Base-by-base conservation (phyloP, 92 coral and sea anemone genomes). In the Zoanthus sansibaricus region DNA sequence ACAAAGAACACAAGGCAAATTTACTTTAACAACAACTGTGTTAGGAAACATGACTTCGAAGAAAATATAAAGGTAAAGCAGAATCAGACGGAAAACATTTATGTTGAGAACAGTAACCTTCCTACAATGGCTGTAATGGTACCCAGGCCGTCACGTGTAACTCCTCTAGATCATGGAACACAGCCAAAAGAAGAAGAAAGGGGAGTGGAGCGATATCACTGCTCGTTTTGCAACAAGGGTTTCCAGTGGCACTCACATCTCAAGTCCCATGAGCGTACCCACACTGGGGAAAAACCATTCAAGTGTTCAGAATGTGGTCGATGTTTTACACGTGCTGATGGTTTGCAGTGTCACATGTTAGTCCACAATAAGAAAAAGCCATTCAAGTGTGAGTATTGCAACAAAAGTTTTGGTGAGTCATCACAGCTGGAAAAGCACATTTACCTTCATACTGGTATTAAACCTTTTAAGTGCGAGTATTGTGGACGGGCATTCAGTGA, bases 221-320 rank as follows among this genome's bases (percentile, higher is more conserved):
- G 99, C 87, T 83, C 87, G 58, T 92, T 90, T 82, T 97, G 99
- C 89, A 87, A 82, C 90, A 97, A 97, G 76, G 94, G 95, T 3
- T 97, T 97, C 76, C 95, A 95, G 88, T 94, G 99, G 98, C 95
- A 95, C 56, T 97, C 99, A 1, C 99, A 97, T 72, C 79, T 94
- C 86, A 88, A 80, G 46, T 96, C 98, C 64, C 99, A 97, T 56
- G 98, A 97, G 88, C 89, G 98, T 47, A 95, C 93, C 4, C 99
- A 97, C 89, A 94, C 98, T 44, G 98, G 99, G 0, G 97, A 93
- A 71, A 92, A 92, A 76, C 98, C 99, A 21, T 94, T 86, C 72
- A 94, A 93, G 78, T 96, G 98, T 71, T 88, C 95, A 21, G 96
- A 93, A 67, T 94, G 98, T 72, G 78, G 90, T 14, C 94, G 98